phyloP scores from a whole-genome alignment of 2,888 invertebrate species.

The Imbricaverruca yamaguchii region DNA sequence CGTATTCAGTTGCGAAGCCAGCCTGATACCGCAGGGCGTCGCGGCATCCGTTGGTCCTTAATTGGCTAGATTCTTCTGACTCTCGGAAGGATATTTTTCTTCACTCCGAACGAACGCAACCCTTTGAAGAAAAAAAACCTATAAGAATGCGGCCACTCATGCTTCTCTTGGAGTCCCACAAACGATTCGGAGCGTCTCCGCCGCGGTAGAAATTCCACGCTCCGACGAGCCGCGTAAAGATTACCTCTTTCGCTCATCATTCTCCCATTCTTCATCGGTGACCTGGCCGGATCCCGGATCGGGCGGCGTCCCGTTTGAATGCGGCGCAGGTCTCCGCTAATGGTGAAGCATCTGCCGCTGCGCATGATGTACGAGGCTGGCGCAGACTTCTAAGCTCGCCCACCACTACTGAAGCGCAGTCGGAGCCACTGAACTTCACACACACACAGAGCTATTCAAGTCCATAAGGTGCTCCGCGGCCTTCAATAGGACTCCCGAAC shows the following conservation, averaged over 20 bases:
- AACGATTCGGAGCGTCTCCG: neutral
- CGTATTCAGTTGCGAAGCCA: no score
- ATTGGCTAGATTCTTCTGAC: neutral
- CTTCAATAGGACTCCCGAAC: no score
- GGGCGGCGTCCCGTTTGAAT: neutral
- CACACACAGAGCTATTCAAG: no score
- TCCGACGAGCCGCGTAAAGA: slow-evolving; percentile 16
- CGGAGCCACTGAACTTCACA: no score
- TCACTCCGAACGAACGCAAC: neutral
- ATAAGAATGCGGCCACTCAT: slow-evolving; percentile 17
- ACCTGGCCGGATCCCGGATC: neutral
- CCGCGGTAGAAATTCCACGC: slow-evolving; percentile 9
- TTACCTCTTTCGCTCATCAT: slow-evolving; percentile 6
- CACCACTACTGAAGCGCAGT: no score
- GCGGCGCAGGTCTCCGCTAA: neutral
- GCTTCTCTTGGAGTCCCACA: slow-evolving; percentile 7
- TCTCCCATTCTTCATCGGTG: slow-evolving; percentile 4
- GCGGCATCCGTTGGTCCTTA: neutral
- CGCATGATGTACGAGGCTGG: neutral
- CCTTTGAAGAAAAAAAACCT: neutral
- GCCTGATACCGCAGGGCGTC: no score
- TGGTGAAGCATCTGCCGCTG: neutral
- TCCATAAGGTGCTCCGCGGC: no score
- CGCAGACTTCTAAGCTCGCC: neutral
- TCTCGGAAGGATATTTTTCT: neutral